Base-by-base conservation (phyloP, 1,140 invertebrate genomes). In the Apis florea region DNA sequence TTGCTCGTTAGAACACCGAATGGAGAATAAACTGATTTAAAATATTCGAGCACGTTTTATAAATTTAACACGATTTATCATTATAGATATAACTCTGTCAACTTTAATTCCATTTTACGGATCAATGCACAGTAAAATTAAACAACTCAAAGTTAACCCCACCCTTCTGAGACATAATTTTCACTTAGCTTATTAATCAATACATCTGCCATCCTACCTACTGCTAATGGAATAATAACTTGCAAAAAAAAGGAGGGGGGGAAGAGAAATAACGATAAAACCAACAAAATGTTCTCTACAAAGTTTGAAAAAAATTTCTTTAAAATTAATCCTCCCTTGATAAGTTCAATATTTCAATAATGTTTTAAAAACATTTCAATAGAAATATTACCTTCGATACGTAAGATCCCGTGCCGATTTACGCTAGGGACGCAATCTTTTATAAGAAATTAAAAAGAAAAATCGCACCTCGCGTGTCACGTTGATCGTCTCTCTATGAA, bases 401-500 rank as follows among this genome's bases (percentile, higher is more conserved):
- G 9, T 26, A 67, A 49, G 15, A 31, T 51, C 47, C 13, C 47
- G 31, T 24, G 31, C 26, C 9, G 58, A 53, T 79, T 79, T 51
- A 51, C 53, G 24, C 71, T 71, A 53, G 26, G 31, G 21, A 71
- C 2, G 12, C 6, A 40, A 51, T 61, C 47, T 8, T 70, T 79
- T 59, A 53, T 1, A 17, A 40, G 61, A 53, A 71, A 31, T 17
- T 15, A 24, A 26, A 63, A 21, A 31, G 1, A 31, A 15, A 61
- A 53, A 47, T 59, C 49, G 77, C 26, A 53, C 1, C 68, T 26
- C 49, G 13, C 61, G 61, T 31, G 31, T 49, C 21, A 76, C 31
- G n/a, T 49, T 31, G 49, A 85, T 19, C 53, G 83, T 83, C 24
- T 61, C 24, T 83, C 82, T 84, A 82, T 88, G 82, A 75, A 84